Conservation (phyloP, 2,113 vertebrate genomes). For the Urocolius indicus region DNA sequence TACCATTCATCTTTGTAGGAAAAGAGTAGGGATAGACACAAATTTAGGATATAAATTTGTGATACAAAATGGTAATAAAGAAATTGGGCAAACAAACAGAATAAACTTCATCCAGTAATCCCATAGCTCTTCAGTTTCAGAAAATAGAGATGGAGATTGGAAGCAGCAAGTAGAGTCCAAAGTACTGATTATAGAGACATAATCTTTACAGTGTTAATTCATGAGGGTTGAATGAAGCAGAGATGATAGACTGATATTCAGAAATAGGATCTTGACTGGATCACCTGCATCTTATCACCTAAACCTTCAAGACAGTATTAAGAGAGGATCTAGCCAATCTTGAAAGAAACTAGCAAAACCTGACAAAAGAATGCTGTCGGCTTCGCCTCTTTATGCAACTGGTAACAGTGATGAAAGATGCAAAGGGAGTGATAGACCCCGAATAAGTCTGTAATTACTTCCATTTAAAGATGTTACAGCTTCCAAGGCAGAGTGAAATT, state of each 20-base stretch:
- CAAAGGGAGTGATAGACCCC: not conserved
- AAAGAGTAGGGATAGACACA: not conserved
- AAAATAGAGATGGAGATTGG: not conserved
- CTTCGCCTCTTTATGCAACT: not conserved
- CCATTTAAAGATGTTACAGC: conserved; percentile 10
- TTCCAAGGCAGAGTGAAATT: conserved; percentile 10
- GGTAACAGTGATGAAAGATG: not conserved
- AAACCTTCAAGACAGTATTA: not conserved
- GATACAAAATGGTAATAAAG: not conserved
- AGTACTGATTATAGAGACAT: not conserved
- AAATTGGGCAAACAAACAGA: not conserved
- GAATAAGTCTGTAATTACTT: conserved; percentile 29
- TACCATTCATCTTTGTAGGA: not conserved
- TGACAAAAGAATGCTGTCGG: not conserved
- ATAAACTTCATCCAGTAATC: not conserved
- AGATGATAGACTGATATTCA: not conserved
- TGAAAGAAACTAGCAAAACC: not conserved
- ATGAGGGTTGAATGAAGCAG: not conserved
- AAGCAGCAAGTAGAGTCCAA: not conserved
- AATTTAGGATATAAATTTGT: not conserved
- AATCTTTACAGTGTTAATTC: not conserved
- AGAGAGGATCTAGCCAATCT: not conserved
- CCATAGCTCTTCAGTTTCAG: not conserved
- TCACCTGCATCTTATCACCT: not conserved
- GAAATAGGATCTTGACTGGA: not conserved